Conservation (phyloP, 35 echinoderm and acorn worm genomes). For the Apostichopus parvimensis region DNA sequence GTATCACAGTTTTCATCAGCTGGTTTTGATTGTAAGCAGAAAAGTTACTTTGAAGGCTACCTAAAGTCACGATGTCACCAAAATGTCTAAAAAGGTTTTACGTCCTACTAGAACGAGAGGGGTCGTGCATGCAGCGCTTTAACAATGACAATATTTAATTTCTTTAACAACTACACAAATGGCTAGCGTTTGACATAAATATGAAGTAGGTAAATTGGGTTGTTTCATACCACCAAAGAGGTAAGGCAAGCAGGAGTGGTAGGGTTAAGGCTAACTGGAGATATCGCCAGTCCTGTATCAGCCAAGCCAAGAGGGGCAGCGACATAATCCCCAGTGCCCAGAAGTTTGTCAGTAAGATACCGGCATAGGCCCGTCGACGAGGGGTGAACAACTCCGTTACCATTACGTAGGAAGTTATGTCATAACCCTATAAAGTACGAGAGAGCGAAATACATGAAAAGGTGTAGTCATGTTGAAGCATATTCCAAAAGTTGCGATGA, state of each 20-base stretch:
- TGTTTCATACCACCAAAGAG: constrained; percentile 68
- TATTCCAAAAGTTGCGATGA: too few relatives aligned
- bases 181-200: too few relatives aligned
- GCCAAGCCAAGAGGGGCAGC: constrained; percentile 71
- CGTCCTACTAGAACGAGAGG: too few relatives aligned
- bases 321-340: constrained; percentile 95
- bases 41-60: too few relatives aligned
- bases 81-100: too few relatives aligned
- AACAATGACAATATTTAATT: too few relatives aligned
- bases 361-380: constrained; percentile 72
- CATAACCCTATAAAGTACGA: constrained; percentile 65
- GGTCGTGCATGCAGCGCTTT: too few relatives aligned
- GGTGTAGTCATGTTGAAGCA: neutral
- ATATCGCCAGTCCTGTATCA: constrained; percentile 83
- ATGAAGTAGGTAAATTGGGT: too few relatives aligned
- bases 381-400: constrained; percentile 95
- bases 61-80: too few relatives aligned
- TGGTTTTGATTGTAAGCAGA: too few relatives aligned
- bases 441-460: neutral
- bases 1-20: too few relatives aligned
- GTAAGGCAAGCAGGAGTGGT: constrained; percentile 74
- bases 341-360: constrained; percentile 83
- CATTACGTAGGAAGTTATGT: constrained; percentile 95
- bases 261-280: constrained; percentile 88
- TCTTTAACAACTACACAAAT: too few relatives aligned